Base-by-base conservation (phyloP, 2,888 invertebrate species). In the Andrena praecox region DNA sequence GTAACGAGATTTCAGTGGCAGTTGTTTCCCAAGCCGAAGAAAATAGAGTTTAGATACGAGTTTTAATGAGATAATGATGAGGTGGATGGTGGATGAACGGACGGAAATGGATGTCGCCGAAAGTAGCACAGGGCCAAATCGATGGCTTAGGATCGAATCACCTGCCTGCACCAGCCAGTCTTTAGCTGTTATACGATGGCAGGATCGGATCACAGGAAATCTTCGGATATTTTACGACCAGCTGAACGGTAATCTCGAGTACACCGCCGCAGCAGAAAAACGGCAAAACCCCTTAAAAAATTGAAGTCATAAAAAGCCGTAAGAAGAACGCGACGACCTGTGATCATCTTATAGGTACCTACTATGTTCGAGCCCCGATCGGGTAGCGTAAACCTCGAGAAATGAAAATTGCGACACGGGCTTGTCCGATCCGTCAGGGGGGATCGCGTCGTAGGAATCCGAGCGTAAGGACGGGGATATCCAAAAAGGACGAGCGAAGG, bases 191-290 rank as follows among this genome's bases (percentile, higher is more conserved):
- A 86, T 81, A 85, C 63, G 83, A 70, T 59, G 83, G 77, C 87
- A 70, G 69, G 35, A 20, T 56, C 69, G 87, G 87, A 87, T 88
- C 86, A 87, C 76, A 54, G 54, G 31, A 74, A 81, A 87, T 87
- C 87, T 85, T 76, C 54, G 68, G 69, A 69, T 88, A 80, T 83
- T 88, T 88, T 88, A 88, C 80, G 87, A 85, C 78, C 71, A 75
- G 78, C 80, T 62, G 75, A 59, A 67, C 60, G 54, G 80, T 86
- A 77, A 87, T 86, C 81, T 76, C 66, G 54, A 67, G 64, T 68
- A 72, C 73, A 79, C 66, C 76, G 68, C 75, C 54, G 76, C 56
- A 60, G 20, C 74, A 48, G 31, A 75, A 75, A 31, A 73, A 59
- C 67, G 12, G 8, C 78, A 24, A 68, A 48, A 42, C 24, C 56